Conservation (phyloP, 2,113 vertebrate genomes). For the Microcebus tavaratra region DNA sequence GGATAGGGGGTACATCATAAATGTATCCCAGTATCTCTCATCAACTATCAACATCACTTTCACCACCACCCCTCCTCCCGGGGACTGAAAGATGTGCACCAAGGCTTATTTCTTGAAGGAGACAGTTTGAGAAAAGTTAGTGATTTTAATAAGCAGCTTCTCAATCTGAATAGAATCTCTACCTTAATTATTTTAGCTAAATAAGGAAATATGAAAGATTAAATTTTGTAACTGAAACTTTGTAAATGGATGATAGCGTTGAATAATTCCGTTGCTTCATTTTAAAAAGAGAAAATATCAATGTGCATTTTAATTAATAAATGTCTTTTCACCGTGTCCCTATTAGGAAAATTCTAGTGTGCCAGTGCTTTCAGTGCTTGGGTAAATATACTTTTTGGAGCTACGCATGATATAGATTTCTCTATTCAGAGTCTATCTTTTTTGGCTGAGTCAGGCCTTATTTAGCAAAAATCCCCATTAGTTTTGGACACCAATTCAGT, state of each 20-base stretch:
- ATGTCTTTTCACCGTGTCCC: neutral
- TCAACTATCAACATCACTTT: neutral
- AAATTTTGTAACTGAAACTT: neutral
- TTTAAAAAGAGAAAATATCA: neutral
- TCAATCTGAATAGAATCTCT: neutral
- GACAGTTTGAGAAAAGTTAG: neutral
- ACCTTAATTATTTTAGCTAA: neutral
- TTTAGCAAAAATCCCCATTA: conserved; percentile 68
- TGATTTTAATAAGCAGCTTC: neutral
- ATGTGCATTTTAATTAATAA: conserved; percentile 45
- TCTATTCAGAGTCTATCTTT: conserved; percentile 39
- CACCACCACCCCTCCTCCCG: too few relatives aligned
- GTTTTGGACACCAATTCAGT: neutral
- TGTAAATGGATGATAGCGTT: neutral
- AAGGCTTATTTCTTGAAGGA: neutral
- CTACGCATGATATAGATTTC: neutral
- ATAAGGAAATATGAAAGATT: neutral
- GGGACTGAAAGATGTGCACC: neutral
- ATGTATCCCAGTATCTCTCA: neutral
- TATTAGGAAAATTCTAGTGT: conserved; percentile 9
- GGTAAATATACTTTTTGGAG: neutral
- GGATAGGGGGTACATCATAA: neutral
- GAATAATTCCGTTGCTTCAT: neutral
- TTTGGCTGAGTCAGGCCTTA: conserved; percentile 63
- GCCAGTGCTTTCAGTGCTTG: conserved; percentile 11